Conservation (phyloP, 2,113 vertebrate species). For the Equus przewalskii region DNA sequence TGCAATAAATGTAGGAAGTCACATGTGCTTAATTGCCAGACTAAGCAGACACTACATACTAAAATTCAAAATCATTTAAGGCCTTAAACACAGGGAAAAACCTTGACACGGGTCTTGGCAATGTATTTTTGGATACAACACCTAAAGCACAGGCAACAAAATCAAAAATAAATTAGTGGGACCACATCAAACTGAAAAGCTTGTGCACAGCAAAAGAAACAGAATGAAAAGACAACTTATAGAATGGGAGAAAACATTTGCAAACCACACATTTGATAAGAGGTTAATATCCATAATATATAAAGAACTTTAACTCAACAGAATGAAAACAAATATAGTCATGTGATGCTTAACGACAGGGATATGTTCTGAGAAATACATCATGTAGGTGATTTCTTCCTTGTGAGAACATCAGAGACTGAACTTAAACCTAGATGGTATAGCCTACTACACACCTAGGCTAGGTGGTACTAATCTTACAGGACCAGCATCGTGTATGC, state of each 20-base stretch:
- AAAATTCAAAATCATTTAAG: constrained; percentile 13
- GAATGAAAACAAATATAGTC: background rate
- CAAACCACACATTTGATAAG: background rate
- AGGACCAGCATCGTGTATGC: no score
- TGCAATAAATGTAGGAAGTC: background rate
- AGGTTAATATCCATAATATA: background rate
- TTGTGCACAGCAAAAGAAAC: background rate
- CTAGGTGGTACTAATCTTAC: no score
- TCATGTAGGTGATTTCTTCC: no score
- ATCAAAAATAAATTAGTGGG: background rate
- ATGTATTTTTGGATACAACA: background rate
- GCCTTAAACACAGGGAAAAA: background rate
- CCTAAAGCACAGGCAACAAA: background rate
- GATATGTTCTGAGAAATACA: no score
- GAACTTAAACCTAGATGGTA: no score
- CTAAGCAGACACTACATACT: background rate
- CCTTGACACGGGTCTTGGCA: background rate
- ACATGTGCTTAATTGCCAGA: background rate
- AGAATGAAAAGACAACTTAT: background rate
- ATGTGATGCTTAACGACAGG: no score
- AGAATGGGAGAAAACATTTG: background rate
- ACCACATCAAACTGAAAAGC: background rate
- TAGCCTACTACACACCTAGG: no score
- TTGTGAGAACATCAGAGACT: no score
- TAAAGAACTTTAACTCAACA: background rate